phyloP scores from a whole-genome alignment of 2,888 invertebrate genomes.

The Hypolimnas misippus region DNA sequence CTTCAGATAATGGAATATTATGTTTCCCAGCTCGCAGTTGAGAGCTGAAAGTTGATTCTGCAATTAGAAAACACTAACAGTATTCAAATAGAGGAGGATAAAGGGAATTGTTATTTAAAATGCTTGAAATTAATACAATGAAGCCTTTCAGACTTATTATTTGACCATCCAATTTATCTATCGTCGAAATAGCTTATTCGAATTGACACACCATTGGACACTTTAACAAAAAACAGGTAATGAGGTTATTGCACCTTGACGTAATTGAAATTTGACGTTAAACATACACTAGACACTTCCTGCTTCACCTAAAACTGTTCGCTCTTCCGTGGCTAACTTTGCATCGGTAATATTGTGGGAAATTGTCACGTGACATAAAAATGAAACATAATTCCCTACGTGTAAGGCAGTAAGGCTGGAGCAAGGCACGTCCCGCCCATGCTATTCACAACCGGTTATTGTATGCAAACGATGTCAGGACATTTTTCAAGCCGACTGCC shows the following conservation, averaged over 20 bases:
- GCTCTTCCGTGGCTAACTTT: constrained; percentile 41
- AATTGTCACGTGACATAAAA: constrained; percentile 64
- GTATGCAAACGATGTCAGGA: constrained; percentile 74
- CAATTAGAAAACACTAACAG: constrained; percentile 1
- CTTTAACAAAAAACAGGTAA: constrained; percentile 13
- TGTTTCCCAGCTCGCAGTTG: not conserved
- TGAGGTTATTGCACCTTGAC: constrained; percentile 29
- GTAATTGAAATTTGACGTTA: constrained; percentile 37
- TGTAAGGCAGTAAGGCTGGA: constrained; percentile 49
- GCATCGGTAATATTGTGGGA: constrained; percentile 58
- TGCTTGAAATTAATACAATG: not conserved
- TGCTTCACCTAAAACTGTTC: constrained; percentile 38
- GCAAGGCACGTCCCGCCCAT: constrained; percentile 55
- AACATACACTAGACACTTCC: constrained; percentile 38
- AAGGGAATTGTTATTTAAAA: not conserved
- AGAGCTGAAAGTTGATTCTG: not conserved
- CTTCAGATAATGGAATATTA: not conserved
- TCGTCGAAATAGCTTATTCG: not conserved
- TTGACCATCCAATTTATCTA: not conserved
- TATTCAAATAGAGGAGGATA: not conserved
- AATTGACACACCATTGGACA: not conserved
- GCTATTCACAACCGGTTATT: constrained; percentile 72
- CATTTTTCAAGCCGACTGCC: constrained; percentile 58
- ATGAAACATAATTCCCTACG: constrained; percentile 55
- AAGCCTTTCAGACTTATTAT: not conserved